Conservation (phyloP, 2,888 invertebrate genomes). For the Anorthoa munda region DNA sequence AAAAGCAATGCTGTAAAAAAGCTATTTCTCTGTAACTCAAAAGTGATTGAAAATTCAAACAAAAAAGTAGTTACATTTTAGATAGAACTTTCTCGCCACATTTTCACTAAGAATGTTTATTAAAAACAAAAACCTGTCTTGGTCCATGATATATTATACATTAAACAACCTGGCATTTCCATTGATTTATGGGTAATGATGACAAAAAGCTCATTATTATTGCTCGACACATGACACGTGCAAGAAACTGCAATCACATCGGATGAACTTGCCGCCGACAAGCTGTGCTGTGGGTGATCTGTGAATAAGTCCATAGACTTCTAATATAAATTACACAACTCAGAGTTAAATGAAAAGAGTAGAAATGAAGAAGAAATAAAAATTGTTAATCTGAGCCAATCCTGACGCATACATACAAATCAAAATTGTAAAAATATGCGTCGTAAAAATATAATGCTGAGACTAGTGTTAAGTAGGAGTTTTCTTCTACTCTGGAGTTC, state of each 20-base stretch:
- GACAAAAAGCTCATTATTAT: constrained; percentile 25
- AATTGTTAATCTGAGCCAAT: too few species aligned
- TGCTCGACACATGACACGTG: not conserved
- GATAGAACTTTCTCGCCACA: not conserved
- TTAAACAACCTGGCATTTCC: constrained; percentile 6
- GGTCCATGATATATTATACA: not conserved
- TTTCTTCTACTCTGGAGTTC: too few species aligned
- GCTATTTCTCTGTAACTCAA: not conserved
- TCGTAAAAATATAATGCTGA: too few species aligned
- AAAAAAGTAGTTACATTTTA: not conserved
- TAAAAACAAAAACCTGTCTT: not conserved
- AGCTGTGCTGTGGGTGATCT: not conserved
- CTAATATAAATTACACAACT: too few species aligned
- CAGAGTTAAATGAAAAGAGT: too few species aligned
- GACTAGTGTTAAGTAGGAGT: too few species aligned
- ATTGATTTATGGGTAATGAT: constrained; percentile 27
- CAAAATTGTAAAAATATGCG: too few species aligned
- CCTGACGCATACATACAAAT: too few species aligned
- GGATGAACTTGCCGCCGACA: not conserved
- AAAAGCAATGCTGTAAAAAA: not conserved
- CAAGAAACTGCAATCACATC: constrained; percentile 32
- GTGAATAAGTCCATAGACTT: too few species aligned
- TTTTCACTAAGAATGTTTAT: not conserved
- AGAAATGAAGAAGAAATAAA: too few species aligned
- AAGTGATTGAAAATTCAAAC: not conserved